Evolutionary conservation across 1,140 invertebrate species (phyloP), one percentile per base, ranked within the genome.

Genomic region (Megalopta genalis): DNA sequence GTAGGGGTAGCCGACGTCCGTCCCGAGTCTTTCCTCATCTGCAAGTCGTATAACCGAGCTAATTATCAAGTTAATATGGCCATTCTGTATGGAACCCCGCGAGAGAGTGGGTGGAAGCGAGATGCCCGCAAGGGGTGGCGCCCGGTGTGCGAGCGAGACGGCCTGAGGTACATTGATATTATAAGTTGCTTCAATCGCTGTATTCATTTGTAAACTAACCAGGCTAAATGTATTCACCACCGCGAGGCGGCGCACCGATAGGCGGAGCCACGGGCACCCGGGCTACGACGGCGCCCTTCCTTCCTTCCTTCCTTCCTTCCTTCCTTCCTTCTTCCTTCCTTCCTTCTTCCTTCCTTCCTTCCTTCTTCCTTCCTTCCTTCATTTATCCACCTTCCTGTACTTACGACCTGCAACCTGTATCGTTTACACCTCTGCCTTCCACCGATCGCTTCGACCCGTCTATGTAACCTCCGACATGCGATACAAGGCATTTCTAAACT

Each of bases 1-100:
- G 93, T 93, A 93, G 91, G 92, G 92, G 92, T 93, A 92, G 92
- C 91, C 92, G 92, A 90, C 93, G 91, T 92, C 94, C 94, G 93
- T 94, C 93, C 93, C 91, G 93, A 94, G 93, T 95, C 94, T 94
- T 94, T 94, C 94, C 96, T 96, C 95, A 96, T 96, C 96, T 96
- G 96, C 96, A 96, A 96, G 96, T 96, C 96, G 95, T 96, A 96
- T 96, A 96, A 96, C 95, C 95, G 94, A 96, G 94, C 95, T 96
- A 96, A 96, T 96, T 96, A 96, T 96, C 95, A 96, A 96, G 95
- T 96, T 96, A 96, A 96, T 96, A 96, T 96, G 95, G 95, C 94
- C 94, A 95, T 95, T 95, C 94, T 94, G 94, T 94, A 94, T 93
- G 93, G 93, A 93, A 93, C 91, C 90, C 88, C 93, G 93, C 91